Evolutionary conservation across 2,113 vertebrate genomes (phyloP), one percentile per base, ranked within the genome.

Genomic region (Meleagris gallopavo): DNA sequence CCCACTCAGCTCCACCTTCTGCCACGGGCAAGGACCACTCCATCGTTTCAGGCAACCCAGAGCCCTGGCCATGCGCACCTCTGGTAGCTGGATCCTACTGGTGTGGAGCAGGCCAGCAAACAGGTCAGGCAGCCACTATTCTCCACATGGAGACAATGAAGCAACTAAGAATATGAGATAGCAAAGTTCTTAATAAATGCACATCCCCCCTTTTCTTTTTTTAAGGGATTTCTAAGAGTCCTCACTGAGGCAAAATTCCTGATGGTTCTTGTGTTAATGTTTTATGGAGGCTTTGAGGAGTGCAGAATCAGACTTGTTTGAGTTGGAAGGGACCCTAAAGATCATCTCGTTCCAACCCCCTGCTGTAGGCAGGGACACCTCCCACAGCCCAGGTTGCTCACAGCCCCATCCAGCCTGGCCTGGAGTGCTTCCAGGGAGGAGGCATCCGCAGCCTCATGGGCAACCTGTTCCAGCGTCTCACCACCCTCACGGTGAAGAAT

Each of bases 181-280:
- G 43, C 19, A 65, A 46, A 24, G 29, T 73, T n/a, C 25, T 16
- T 14, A 30, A 38, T 46, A 21, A 7, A 30, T 43, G 66, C 41
- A 38, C 34, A 6, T 24, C 18, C 62, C 16, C 4, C 5, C 25
- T 8, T 62, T 18, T 38, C 15, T 58, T 13, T 46, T 54, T 79
- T 48, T 40, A 38, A 38, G 18, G 20, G 38, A 27, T 21, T 65
- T 32, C 7, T 52, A 7, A 4, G 40, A 36, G 14, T 32, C 17
- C n/a, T 67, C 41, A 22, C 11, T 24, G 27, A 77, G 60, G 29
- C 34, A 32, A 32, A 48, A 36, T 55, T 78, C 61, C 34, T 50
- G 30, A 30, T 34, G 32, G n/a, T 38, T 48, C 62, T 17, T 5
- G 14, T 2, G 4, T 38, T n/a, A 24, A 10, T 0, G 0, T 57